Percentiles rank a stretch among this genome's conserved stretches.
Evolutionary conservation across 2,113 vertebrate species (phyloP).

Genomic region (Sphyrna mokarran): DNA sequence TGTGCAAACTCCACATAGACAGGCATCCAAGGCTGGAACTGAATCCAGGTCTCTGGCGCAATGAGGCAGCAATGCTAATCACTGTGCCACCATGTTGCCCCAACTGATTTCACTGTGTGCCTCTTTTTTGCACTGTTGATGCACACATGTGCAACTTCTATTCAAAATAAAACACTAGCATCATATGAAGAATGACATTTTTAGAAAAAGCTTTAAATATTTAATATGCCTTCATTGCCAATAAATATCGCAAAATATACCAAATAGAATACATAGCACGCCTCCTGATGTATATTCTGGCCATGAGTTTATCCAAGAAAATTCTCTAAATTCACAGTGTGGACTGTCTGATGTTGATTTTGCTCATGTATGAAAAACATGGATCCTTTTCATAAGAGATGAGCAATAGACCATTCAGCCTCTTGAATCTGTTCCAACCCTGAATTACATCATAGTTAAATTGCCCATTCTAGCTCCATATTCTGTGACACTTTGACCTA

Average conservation of each 20-base stretch:
- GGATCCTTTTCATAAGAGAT: background rate
- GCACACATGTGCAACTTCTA: background rate
- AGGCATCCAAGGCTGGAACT: too few species aligned
- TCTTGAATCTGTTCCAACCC: background rate
- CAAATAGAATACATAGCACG: background rate
- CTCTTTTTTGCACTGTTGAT: background rate
- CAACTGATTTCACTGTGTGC: background rate
- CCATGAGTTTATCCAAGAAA: background rate
- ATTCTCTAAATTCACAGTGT: background rate
- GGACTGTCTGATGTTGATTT: background rate
- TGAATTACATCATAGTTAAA: background rate
- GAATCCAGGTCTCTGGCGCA: too few species aligned
- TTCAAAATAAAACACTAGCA: background rate
- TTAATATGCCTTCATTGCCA: background rate
- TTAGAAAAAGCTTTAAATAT: background rate
- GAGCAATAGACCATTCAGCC: background rate
- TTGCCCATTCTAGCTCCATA: background rate
- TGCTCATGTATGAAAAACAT: background rate
- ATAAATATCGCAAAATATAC: background rate
- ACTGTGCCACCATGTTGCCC: too few species aligned
- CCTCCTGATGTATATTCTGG: background rate
- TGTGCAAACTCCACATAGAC: too few species aligned
- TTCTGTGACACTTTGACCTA: background rate
- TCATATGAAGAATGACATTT: background rate
- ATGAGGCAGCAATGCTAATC: too few species aligned